Conservation (phyloP, 2,797 vertebrate genomes). For the Coendou prehensilis region DNA sequence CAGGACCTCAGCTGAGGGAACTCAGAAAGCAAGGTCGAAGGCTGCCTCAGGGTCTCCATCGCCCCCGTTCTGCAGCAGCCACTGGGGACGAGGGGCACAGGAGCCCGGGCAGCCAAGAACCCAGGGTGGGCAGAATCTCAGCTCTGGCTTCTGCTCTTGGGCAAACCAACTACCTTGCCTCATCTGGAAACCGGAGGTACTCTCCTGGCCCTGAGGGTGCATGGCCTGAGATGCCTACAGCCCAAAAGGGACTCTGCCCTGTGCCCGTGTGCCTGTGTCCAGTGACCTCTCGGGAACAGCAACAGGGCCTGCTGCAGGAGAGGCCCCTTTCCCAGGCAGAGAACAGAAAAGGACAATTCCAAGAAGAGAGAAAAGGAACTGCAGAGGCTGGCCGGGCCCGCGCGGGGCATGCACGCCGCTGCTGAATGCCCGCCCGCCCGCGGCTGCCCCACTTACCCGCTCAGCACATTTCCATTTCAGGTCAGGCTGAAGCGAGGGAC, state of each 20-base stretch:
- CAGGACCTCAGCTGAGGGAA: neutral
- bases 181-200: neutral
- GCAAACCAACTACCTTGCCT: neutral
- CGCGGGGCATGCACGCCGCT: neutral
- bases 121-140: neutral
- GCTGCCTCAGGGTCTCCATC: neutral
- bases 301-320: neutral
- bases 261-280: neutral
- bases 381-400: neutral
- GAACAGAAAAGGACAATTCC: constrained; percentile 13
- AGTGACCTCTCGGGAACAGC: neutral
- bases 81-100: neutral
- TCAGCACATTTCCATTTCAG: constrained; percentile 75
- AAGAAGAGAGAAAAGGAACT: constrained; percentile 12
- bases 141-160: neutral
- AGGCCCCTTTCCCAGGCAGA: constrained; percentile 9
- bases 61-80: neutral
- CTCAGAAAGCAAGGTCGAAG: neutral
- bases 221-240: no score
- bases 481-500: constrained; percentile 66
- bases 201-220: neutral
- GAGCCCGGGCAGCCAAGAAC: neutral
- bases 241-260: neutral
- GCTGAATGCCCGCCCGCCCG: constrained; percentile 51
- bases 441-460: constrained; percentile 75